These are phyloP conservation scores for Drosophila asahinai DNA, from an alignment of 1,140 invertebrate genomes.

Conservation along the genomic window DNA sequence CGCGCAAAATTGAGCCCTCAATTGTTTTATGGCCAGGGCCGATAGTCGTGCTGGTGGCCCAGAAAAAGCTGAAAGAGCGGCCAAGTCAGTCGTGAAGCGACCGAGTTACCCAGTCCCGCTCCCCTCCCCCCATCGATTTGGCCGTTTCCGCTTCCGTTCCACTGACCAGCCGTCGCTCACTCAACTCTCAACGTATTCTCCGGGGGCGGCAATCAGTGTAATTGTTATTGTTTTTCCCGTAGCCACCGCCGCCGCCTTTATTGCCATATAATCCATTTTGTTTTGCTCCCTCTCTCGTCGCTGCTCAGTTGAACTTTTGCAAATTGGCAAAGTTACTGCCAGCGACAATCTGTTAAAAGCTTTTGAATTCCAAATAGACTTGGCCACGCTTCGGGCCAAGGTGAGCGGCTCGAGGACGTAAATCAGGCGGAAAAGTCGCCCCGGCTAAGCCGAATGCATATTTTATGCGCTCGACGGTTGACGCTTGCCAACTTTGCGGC, in stretches of 20 bases:
- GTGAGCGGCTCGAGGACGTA: constrained; percentile 25
- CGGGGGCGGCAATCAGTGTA: constrained; percentile 74
- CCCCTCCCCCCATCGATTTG: constrained; percentile 4
- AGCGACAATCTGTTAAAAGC: constrained; percentile 62
- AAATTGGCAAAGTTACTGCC: constrained; percentile 69
- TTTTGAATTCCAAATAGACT: constrained; percentile 58
- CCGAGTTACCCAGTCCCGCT: constrained; percentile 28
- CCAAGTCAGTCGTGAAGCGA: constrained; percentile 36
- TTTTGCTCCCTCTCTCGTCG: constrained; percentile 23
- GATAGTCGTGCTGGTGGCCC: constrained; percentile 18
- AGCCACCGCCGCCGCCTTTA: constrained; percentile 5
- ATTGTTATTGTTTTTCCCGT: constrained; percentile 71
- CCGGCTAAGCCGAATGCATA: constrained; percentile 33
- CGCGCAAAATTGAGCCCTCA: constrained; percentile 70
- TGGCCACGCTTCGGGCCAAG: constrained; percentile 8
- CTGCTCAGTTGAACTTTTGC: constrained; percentile 46
- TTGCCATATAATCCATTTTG: constrained; percentile 39
- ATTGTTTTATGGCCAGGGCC: constrained; percentile 67
- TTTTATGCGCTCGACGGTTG: constrained; percentile 19
- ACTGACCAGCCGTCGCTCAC: constrained; percentile 50
- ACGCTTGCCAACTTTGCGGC: constrained; percentile 13
- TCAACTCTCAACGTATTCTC: constrained; percentile 58
- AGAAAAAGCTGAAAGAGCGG: constrained; percentile 19
- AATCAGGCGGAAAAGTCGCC: constrained; percentile 40
- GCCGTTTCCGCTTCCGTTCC: constrained; percentile 51